Conservation (phyloP, 2,888 invertebrate genomes). For the Atherix ibis region DNA sequence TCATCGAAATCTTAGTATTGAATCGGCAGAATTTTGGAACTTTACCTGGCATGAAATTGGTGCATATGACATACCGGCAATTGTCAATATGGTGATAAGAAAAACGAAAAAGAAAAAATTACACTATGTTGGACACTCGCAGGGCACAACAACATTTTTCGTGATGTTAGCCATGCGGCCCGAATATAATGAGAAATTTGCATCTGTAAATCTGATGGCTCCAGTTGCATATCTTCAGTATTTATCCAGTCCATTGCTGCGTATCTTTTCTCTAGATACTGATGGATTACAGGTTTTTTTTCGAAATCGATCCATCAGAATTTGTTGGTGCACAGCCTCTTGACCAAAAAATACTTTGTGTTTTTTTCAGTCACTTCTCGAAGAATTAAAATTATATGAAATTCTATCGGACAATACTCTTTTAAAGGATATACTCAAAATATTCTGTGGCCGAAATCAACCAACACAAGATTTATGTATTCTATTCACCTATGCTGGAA, state of each 20-base stretch:
- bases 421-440: constrained; percentile 25
- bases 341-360: no score
- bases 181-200: constrained; percentile 22
- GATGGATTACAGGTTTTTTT: constrained; percentile 17
- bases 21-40: constrained; percentile 22
- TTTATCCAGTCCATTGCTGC: constrained; percentile 19
- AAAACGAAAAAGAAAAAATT: constrained; percentile 17
- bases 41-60: constrained; percentile 30
- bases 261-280: constrained; percentile 18
- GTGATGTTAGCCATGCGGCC: constrained; percentile 19
- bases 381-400: constrained; percentile 14
- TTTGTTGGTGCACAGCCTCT: no score
- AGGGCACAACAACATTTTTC: constrained; percentile 22
- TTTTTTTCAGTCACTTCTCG: no score
- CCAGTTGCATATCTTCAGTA: constrained; percentile 23
- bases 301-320: no score
- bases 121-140: constrained; percentile 26
- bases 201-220: constrained; percentile 23
- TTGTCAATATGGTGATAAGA: constrained; percentile 21
- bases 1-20: constrained; percentile 21
- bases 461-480: constrained; percentile 24
- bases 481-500: constrained; percentile 23
- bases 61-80: constrained; percentile 22
- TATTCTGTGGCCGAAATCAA: constrained; percentile 21
- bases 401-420: constrained; percentile 22